Evolutionary conservation across 2,888 invertebrate genomes (phyloP).

Genomic region (Sinopyrophorus schimmeli): DNA sequence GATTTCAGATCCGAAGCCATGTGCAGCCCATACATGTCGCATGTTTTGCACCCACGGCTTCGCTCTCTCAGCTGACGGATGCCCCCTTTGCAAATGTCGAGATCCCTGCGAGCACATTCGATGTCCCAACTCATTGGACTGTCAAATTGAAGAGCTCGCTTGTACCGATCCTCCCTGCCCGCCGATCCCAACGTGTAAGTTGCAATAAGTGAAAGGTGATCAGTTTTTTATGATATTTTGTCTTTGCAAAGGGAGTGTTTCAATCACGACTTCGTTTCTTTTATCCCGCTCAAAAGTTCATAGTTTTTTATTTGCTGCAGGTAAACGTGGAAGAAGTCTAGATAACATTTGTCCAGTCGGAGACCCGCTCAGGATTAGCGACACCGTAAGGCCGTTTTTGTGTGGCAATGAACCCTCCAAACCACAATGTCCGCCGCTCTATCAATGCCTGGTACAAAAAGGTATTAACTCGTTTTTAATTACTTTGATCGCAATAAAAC

Average conservation of each 20-base stretch:
- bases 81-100: constrained; percentile 78
- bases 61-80: constrained; percentile 69
- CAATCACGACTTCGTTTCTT: constrained; percentile 18
- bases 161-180: constrained; percentile 81
- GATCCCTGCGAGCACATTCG: constrained; percentile 77
- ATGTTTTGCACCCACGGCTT: constrained; percentile 88
- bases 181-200: constrained; percentile 78
- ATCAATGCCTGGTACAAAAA: constrained; percentile 77
- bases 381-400: constrained; percentile 76
- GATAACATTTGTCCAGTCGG: constrained; percentile 80
- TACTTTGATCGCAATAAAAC: too few species aligned
- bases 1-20: constrained; percentile 62
- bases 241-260: constrained; percentile 12
- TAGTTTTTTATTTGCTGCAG: constrained; percentile 50
- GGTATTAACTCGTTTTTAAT: constrained; percentile 50
- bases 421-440: constrained; percentile 81
- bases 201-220: constrained; percentile 6
- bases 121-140: constrained; percentile 76
- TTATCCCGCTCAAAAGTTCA: constrained; percentile 18
- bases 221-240: constrained; percentile 3
- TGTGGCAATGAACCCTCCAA: constrained; percentile 81
- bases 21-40: constrained; percentile 79
- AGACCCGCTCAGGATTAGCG: constrained; percentile 69
- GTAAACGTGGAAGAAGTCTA: constrained; percentile 75
- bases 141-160: constrained; percentile 77